Percentiles rank a stretch among this genome's conserved stretches.
Evolutionary conservation across 2,888 invertebrate species (phyloP).

Genomic region (Meganola albula): DNA sequence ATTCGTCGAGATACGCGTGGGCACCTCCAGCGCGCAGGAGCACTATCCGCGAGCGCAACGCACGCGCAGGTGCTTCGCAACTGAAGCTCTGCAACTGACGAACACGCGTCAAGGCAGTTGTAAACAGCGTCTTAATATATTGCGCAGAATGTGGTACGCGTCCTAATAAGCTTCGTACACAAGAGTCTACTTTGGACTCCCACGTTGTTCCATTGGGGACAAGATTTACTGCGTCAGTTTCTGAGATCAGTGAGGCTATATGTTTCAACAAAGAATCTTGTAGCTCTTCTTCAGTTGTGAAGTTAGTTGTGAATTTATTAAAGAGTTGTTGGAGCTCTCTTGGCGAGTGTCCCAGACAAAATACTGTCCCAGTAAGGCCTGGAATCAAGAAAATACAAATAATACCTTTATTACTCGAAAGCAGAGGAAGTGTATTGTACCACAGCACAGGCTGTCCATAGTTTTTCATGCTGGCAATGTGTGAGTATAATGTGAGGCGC

Average conservation of each 20-base stretch:
- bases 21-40: slow-evolving; percentile 25
- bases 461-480: too few relatives aligned
- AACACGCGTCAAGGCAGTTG: slow-evolving; percentile 35
- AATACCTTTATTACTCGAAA: too few relatives aligned
- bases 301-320: slow-evolving; percentile 7
- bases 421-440: too few relatives aligned
- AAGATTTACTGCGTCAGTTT: neutral
- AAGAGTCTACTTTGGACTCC: slow-evolving; percentile 18
- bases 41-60: slow-evolving; percentile 36
- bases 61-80: slow-evolving; percentile 18
- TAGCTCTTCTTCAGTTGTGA: slow-evolving; percentile 8
- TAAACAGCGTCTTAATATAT: slow-evolving; percentile 36
- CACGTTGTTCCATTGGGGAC: slow-evolving; percentile 8
- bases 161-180: slow-evolving; percentile 31
- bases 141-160: slow-evolving; percentile 37
- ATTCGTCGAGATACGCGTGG: neutral
- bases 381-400: too few relatives aligned
- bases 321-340: slow-evolving; percentile 9
- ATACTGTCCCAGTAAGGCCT: slow-evolving; percentile 19
- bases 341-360: slow-evolving; percentile 25
- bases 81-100: slow-evolving; percentile 15
- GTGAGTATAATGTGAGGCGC: too few relatives aligned
- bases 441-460: too few relatives aligned
- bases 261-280: slow-evolving; percentile 12
- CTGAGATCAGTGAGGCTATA: slow-evolving; percentile 12